These are phyloP conservation scores for Crotalus viridis DNA, from an alignment of 2,113 vertebrate species.

Conservation along the genomic window DNA sequence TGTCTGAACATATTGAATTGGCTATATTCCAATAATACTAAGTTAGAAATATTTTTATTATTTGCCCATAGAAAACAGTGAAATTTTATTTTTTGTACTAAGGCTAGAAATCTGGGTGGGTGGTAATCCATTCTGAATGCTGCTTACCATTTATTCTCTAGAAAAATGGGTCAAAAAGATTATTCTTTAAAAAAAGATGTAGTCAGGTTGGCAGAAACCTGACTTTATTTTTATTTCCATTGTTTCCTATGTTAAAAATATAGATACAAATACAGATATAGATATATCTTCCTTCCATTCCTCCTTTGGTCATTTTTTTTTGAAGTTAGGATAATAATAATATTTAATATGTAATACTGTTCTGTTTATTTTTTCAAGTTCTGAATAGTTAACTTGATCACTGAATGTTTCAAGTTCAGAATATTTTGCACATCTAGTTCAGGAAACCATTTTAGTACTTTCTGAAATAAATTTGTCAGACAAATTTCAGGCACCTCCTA, in stretches of 20 bases:
- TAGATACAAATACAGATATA: not conserved
- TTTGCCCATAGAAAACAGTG: not conserved
- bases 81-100: not conserved
- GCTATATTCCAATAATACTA: not conserved
- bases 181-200: not conserved
- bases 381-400: not conserved
- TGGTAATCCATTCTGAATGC: not conserved
- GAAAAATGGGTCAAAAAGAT: not conserved
- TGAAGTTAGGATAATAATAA: not conserved
- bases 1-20: not conserved
- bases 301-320: not conserved
- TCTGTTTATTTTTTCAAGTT: not conserved
- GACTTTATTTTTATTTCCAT: not conserved
- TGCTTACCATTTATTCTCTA: not conserved
- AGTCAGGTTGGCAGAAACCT: not conserved
- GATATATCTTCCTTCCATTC: not conserved
- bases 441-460: conserved; percentile 34
- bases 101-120: not conserved
- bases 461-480: conserved; percentile 37
- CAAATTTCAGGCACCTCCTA: conserved; percentile 36
- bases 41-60: not conserved
- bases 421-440: not conserved
- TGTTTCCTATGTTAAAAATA: not conserved
- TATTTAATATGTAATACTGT: not conserved
- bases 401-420: not conserved